These are phyloP conservation scores for Agriopis marginaria DNA, from an alignment of 2,888 invertebrate species.

Conservation along the genomic window DNA sequence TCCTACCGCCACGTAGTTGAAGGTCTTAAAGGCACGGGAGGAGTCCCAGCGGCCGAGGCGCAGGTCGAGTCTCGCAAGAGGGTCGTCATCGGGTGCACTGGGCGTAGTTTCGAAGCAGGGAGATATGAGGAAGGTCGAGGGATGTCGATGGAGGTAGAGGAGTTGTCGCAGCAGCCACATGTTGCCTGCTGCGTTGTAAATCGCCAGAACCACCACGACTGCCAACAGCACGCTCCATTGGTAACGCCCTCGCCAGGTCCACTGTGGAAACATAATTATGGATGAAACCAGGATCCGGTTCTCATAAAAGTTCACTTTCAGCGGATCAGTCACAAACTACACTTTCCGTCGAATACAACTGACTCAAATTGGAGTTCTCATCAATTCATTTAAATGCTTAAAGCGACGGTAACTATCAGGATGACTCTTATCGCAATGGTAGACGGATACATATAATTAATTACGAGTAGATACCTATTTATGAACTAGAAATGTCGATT, in stretches of 20 bases:
- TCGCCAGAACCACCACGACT: conserved; percentile 87
- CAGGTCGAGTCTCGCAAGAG: conserved; percentile 87
- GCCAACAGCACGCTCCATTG: conserved; percentile 90
- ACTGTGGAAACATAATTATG: conserved; percentile 55
- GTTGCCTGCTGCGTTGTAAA: conserved; percentile 82
- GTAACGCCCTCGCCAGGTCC: conserved; percentile 80
- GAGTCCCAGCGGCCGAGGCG: conserved; percentile 92
- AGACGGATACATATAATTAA: no score
- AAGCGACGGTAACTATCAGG: no score
- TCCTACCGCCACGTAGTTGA: conserved; percentile 91
- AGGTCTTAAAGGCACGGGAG: conserved; percentile 89
- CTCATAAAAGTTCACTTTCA: no score
- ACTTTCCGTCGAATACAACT: no score
- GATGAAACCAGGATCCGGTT: no score
- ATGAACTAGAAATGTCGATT: no score
- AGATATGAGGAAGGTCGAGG: conserved; percentile 47
- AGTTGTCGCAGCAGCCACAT: conserved; percentile 69
- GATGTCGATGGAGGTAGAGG: conserved; percentile 44
- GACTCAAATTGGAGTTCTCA: no score
- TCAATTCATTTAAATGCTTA: no score
- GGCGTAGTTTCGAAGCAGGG: conserved; percentile 68
- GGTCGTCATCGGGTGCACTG: conserved; percentile 70
- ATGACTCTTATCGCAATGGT: no score
- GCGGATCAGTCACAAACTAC: no score
- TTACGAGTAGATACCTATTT: no score